Conservation (phyloP, 2,113 vertebrate species). For the Euleptes europaea region DNA sequence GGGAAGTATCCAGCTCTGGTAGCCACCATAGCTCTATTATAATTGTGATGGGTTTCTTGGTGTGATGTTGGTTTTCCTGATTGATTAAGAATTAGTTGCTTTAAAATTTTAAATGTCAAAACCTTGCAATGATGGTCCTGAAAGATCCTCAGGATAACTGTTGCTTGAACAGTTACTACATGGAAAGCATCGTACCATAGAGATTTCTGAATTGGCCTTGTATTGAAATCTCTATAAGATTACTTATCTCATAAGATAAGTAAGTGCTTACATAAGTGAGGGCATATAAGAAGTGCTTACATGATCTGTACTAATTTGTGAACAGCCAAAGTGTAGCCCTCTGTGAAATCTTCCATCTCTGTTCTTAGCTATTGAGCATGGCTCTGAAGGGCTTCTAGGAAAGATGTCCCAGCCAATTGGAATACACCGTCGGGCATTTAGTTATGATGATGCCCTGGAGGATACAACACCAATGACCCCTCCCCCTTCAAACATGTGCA, state of each 20-base stretch:
- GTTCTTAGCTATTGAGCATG: slow-evolving; percentile 77
- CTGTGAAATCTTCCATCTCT: slow-evolving; percentile 56
- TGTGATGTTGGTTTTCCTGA: neutral
- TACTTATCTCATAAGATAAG: neutral
- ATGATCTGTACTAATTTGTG: neutral
- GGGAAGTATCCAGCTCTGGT: neutral
- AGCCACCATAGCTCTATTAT: neutral
- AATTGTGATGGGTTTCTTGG: neutral
- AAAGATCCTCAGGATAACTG: neutral
- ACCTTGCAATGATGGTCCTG: neutral
- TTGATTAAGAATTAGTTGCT: neutral
- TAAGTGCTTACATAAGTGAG: no score
- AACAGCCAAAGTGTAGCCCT: neutral
- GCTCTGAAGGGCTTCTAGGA: slow-evolving; percentile 70
- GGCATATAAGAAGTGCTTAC: neutral
- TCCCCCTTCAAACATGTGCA: slow-evolving; percentile 83
- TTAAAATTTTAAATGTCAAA: neutral
- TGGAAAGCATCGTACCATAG: neutral
- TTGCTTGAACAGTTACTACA: neutral
- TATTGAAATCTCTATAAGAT: neutral
- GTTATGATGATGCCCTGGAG: slow-evolving; percentile 89
- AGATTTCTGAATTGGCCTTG: neutral
- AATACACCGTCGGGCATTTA: slow-evolving; percentile 81
- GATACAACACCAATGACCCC: slow-evolving; percentile 84
- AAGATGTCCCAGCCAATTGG: slow-evolving; percentile 83